Conservation (phyloP, 2,797 vertebrate genomes). For the Sciurus carolinensis region DNA sequence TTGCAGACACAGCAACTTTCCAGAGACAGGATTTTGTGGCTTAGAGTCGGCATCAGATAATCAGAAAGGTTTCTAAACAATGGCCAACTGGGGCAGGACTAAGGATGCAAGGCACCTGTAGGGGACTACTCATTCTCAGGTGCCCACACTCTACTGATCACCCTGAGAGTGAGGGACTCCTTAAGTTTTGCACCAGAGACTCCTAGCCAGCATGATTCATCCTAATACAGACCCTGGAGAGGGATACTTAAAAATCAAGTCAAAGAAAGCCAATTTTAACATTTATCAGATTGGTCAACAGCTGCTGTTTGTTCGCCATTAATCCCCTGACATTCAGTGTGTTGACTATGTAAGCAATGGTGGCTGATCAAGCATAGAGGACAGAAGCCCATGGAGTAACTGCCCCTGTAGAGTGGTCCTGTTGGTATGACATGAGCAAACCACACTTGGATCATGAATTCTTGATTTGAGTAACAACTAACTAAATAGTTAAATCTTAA, state of each 20-base stretch:
- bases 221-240: background rate
- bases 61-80: background rate
- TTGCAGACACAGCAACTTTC: background rate
- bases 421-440: background rate
- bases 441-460: background rate
- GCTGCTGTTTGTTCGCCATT: background rate
- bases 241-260: background rate
- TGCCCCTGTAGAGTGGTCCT: rapidly evolving
- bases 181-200: background rate
- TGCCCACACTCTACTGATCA: rapidly evolving
- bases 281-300: background rate
- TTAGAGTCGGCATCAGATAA: background rate
- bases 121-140: background rate
- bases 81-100: rapidly evolving
- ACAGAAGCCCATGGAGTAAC: background rate
- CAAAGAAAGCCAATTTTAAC: background rate
- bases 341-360: background rate
- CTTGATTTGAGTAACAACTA: background rate
- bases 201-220: background rate
- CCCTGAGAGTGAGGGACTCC: background rate
- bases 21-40: background rate
- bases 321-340: background rate
- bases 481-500: background rate
- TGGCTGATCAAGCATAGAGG: background rate
- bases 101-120: background rate